These are phyloP conservation scores for Nipponacmea schrenckii DNA, from an alignment of 2,888 invertebrate species.

Conservation along the genomic window DNA sequence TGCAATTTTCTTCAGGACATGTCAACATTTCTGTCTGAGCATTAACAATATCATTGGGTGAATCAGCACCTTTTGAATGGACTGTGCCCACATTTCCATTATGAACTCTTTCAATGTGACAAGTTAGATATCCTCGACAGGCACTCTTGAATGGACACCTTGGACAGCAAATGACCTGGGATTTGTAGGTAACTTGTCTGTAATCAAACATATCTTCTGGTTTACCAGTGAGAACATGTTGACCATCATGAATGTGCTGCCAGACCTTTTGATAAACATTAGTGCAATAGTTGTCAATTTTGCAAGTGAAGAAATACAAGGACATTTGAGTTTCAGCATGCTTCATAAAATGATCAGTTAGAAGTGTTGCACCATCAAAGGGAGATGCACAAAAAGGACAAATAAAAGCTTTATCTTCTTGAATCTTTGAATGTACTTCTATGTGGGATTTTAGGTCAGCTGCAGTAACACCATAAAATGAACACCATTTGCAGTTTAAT, in stretches of 20 bases:
- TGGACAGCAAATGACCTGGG: neutral
- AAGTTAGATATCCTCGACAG: neutral
- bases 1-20: no score
- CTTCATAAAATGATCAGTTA: neutral
- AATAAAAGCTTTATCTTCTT: neutral
- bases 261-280: conserved; percentile 2
- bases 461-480: neutral
- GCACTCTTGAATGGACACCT: neutral
- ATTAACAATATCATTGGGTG: no score
- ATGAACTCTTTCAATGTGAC: neutral
- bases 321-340: conserved; percentile 6
- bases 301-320: neutral
- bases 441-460: neutral
- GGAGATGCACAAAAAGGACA: neutral
- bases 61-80: no score
- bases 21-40: no score
- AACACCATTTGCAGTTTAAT: neutral
- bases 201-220: neutral
- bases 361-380: neutral
- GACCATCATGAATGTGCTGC: neutral
- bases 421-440: neutral
- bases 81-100: no score
- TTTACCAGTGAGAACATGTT: neutral
- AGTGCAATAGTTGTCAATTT: neutral
- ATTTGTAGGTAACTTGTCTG: neutral